Evolutionary conservation across 2,888 invertebrate species (phyloP).

Genomic region (Drosophila anceps): DNA sequence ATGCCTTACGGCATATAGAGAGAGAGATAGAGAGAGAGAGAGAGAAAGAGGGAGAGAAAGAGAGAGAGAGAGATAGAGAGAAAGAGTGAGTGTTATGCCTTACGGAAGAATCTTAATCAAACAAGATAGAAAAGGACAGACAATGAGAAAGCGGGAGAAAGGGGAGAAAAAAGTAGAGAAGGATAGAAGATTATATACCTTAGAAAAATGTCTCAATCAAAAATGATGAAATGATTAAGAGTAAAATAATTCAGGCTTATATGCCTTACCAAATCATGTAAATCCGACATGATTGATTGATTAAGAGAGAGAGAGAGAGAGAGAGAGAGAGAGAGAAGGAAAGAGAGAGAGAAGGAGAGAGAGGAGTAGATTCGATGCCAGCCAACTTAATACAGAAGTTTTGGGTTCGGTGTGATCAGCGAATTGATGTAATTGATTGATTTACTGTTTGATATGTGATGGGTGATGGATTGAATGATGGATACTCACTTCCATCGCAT

Average conservation of each 20-base stretch:
- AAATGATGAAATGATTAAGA: not conserved
- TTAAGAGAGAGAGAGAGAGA: not conserved
- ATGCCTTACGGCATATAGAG: too few relatives aligned
- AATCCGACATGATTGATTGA: not conserved
- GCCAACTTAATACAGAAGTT: not conserved
- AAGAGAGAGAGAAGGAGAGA: too few relatives aligned
- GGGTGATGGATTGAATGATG: constrained; percentile 1
- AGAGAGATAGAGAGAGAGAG: not conserved
- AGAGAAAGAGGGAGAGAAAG: not conserved
- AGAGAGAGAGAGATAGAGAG: not conserved
- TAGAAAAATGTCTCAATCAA: not conserved
- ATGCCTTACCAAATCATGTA: not conserved
- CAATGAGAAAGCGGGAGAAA: not conserved
- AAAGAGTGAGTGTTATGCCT: too few relatives aligned
- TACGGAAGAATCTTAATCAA: not conserved
- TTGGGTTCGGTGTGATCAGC: constrained; percentile 6
- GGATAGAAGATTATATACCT: not conserved
- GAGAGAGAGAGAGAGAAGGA: too few relatives aligned
- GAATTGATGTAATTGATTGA: constrained; percentile 8
- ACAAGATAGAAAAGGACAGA: not conserved
- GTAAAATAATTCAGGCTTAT: not conserved
- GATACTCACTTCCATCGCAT: constrained; percentile 84
- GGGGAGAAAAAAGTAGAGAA: not conserved
- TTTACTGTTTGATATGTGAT: constrained; percentile 1
- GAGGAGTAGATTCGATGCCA: not conserved